Conservation (phyloP, 2,797 vertebrate genomes). For the Hyperoplus lanceolatus region DNA sequence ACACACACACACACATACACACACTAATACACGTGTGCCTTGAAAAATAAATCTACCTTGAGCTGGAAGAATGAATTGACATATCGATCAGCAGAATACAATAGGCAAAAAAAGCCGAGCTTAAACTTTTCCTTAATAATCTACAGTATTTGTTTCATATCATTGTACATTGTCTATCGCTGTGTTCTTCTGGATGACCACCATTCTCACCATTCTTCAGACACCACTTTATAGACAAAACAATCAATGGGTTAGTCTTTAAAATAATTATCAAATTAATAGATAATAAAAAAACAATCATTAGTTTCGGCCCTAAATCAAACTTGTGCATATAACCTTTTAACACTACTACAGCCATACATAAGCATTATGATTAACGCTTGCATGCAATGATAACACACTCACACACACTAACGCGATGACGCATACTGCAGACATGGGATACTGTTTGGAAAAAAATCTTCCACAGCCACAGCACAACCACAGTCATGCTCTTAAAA, state of each 20-base stretch:
- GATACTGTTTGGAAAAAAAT: conserved; percentile 19
- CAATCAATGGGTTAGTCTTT: neutral
- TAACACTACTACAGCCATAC: neutral
- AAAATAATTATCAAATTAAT: neutral
- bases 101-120: neutral
- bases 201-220: too few species aligned
- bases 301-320: neutral
- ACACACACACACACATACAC: neutral
- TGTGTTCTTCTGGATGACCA: neutral
- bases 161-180: neutral
- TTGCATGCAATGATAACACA: neutral
- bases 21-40: neutral
- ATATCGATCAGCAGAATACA: neutral
- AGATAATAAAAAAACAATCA: neutral
- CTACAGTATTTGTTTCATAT: neutral
- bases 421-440: conserved; percentile 11
- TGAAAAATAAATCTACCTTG: neutral
- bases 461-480: conserved; percentile 22
- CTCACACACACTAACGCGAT: neutral
- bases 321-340: neutral
- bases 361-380: neutral
- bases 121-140: neutral
- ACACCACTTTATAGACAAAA: neutral
- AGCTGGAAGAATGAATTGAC: neutral
- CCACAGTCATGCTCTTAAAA: conserved; percentile 28